Percentiles rank a stretch among this genome's conserved stretches.
phyloP scores from a whole-genome alignment of 2,797 vertebrate species.

The Chrysolophus pictus region DNA sequence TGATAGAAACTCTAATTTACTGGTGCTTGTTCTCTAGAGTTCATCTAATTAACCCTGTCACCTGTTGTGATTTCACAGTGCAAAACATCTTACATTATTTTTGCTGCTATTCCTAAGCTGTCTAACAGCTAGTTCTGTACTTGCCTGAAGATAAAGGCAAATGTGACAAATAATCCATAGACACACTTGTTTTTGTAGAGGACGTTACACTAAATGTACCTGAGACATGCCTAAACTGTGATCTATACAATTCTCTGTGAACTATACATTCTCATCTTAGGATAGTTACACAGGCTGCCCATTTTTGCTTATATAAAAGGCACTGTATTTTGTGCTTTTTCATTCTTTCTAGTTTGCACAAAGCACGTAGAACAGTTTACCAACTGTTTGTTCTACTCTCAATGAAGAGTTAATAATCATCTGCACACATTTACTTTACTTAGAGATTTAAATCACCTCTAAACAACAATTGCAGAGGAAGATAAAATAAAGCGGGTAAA shows the following conservation, averaged over 20 bases:
- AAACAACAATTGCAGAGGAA: neutral
- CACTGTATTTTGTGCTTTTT: neutral
- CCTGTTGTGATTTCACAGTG: slow-evolving; percentile 26
- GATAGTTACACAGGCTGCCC: neutral
- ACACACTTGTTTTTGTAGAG: neutral
- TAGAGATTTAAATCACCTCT: neutral
- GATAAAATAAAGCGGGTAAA: neutral
- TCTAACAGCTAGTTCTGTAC: slow-evolving; percentile 13
- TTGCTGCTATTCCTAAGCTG: neutral
- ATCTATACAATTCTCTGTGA: neutral
- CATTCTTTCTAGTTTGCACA: neutral
- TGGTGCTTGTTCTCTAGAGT: neutral
- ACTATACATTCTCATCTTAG: too few relatives aligned
- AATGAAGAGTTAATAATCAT: neutral
- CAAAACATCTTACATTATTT: slow-evolving; percentile 12
- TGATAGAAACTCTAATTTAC: neutral
- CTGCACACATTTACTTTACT: neutral
- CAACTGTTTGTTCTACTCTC: neutral
- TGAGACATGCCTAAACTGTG: neutral
- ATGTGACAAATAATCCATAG: neutral
- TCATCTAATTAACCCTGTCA: slow-evolving; percentile 19
- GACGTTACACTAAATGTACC: neutral
- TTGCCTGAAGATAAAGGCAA: slow-evolving; percentile 5
- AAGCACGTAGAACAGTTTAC: neutral
- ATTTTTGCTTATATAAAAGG: neutral